Base-by-base conservation (phyloP, 2,113 vertebrate genomes). In the Gallinago paraguaiae region DNA sequence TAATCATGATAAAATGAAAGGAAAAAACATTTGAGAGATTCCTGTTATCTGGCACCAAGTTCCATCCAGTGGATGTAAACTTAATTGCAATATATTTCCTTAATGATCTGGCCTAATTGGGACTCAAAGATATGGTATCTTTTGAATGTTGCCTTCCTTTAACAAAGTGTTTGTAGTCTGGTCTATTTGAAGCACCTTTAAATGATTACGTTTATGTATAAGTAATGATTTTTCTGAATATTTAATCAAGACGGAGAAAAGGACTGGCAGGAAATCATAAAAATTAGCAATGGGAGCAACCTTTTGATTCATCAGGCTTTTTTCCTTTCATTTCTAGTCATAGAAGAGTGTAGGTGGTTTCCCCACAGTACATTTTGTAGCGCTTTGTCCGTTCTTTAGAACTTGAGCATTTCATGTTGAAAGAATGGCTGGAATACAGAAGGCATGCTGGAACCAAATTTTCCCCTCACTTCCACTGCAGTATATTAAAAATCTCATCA, bases 21-120 rank as follows among this genome's bases (percentile, higher is more conserved):
- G 88, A 69, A 91, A 23, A 35, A 68, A 59, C 37, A n/a, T 87
- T 82, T 96, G 81, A 97, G 94, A 82, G 15, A 92, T 94, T 95
- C 61, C 30, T 96, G 69, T 97, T 97, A 96, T 97, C 94, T 97
- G 86, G 81, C 69, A 98, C 88, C 53, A 96, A 94, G 77, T 95
- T 77, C 79, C 94, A 94, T 97, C 71, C 94, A 71, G 76, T 88
- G 87, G 96, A 96, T 94, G 23, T 74, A 96, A 97, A 96, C 48
- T 93, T 97, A 97, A 96, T 97, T 97, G 87, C 89, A 96, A 93
- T 96, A 63, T 91, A 97, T 97, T 97, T 97, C 57, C 72, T 95
- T 97, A 97, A 97, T 96, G 69, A 90, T 92, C 46, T 93, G 51
- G 79, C 72, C 88, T 97, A 98, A 97, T 95, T 98, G 82, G 61